These are phyloP conservation scores for Saccopteryx leptura DNA, from an alignment of 2,113 vertebrate species.

Conservation along the genomic window DNA sequence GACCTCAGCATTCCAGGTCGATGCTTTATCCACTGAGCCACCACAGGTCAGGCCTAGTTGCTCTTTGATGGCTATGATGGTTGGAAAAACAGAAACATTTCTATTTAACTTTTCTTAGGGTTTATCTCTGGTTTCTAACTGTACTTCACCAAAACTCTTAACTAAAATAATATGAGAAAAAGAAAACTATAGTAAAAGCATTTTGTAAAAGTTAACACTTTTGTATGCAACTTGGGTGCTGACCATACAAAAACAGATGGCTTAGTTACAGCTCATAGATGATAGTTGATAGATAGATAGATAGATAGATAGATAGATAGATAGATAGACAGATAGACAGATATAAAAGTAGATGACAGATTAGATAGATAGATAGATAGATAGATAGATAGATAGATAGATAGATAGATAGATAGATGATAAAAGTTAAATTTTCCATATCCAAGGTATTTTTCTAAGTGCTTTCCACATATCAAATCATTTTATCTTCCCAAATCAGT, in stretches of 20 bases:
- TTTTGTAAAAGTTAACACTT: not conserved
- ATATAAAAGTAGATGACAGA: no score
- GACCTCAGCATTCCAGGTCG: no score
- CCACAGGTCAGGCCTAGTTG: no score
- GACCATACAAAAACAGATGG: fast-evolving
- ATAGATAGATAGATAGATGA: not conserved
- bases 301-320: not conserved
- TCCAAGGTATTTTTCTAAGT: not conserved
- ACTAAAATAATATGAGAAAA: no score
- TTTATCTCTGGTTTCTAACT: not conserved
- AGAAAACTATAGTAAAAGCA: not conserved
- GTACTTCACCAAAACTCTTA: not conserved
- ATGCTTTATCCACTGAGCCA: no score
- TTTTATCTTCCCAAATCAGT: not conserved
- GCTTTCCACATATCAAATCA: not conserved
- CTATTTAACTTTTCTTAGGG: not conserved
- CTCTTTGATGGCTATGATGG: not conserved
- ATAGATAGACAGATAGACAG: not conserved
- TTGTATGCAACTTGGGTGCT: not conserved
- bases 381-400: not conserved
- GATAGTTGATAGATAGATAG: no score
- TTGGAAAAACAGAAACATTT: not conserved
- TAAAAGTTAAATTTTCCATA: not conserved
- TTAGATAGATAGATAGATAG: no score
- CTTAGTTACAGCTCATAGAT: not conserved